A percentile compares a stretch with the other conserved stretches of the same genome.
These are phyloP conservation scores for Monoplex corrugatus DNA, from an alignment of 2,888 invertebrate species.

Conservation along the genomic window DNA sequence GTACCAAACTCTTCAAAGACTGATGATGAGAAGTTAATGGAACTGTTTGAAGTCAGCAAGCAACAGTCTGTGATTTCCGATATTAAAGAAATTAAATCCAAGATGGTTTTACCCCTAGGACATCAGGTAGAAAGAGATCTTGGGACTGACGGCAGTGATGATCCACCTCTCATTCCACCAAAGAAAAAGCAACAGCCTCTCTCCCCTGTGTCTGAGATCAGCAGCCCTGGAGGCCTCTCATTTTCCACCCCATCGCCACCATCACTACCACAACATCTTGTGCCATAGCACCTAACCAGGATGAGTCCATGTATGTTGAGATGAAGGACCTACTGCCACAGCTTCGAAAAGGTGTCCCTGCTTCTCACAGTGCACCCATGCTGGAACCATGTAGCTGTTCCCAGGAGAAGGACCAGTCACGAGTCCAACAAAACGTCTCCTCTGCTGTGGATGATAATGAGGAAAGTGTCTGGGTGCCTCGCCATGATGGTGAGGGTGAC, in stretches of 20 bases:
- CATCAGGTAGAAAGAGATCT: constrained; percentile 63
- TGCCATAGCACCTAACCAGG: constrained; percentile 42
- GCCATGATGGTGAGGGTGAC: constrained; percentile 41
- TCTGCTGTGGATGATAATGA: constrained; percentile 64
- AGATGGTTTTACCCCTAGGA: constrained; percentile 58
- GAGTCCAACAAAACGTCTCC: constrained; percentile 64
- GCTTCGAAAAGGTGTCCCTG: constrained; percentile 18
- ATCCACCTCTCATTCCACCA: constrained; percentile 75
- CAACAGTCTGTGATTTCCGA: constrained; percentile 26
- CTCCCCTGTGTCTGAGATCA: constrained; percentile 69
- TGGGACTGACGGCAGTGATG: constrained; percentile 66
- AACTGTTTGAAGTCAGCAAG: constrained; percentile 64
- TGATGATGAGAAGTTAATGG: constrained; percentile 77
- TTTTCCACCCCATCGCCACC: constrained; percentile 35
- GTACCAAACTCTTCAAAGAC: constrained; percentile 67
- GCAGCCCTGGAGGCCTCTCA: constrained; percentile 8
- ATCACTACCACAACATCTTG: constrained; percentile 22
- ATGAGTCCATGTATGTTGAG: constrained; percentile 55
- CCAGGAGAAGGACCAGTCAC: constrained; percentile 63
- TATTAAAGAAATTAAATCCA: constrained; percentile 60
- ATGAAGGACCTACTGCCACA: constrained; percentile 54
- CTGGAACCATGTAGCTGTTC: constrained; percentile 49
- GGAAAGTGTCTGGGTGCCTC: constrained; percentile 68
- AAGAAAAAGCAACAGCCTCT: constrained; percentile 66
- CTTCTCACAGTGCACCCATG: background rate